Base-by-base conservation (phyloP, 2,113 vertebrate species). In the Hirundichthys speculiger region DNA sequence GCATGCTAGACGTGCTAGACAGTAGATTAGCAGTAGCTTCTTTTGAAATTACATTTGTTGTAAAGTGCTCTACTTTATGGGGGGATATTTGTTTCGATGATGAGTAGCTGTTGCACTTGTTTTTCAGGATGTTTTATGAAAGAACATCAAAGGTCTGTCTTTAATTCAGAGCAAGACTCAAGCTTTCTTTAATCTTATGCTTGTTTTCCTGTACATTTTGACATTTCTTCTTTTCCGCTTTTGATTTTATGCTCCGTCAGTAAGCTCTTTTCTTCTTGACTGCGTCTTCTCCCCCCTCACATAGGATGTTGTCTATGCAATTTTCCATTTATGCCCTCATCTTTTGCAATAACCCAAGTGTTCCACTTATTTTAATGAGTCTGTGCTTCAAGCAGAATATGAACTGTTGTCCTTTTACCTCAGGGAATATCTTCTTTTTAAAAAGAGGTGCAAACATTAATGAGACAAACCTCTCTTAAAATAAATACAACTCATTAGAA, bases 311-410 rank as follows among this genome's bases (percentile, higher is more conserved):
- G 16, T 56, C 50, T 45, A 39, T 65, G 16, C 49, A 41, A 55
- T 19, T 67, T 54, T 61, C 13, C 63, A 64, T 67, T 27, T 53
- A 46, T 57, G 69, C 45, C 69, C 64, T 61, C 58, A 47, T 75
- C 48, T 71, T 58, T 43, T 72, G 75, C 70, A 73, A 49, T 75
- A 68, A 69, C 61, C 22, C 67, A 72, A 66, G 51, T 43, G 62
- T 45, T 77, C 49, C 34, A 60, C 77, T 77, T 69, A 25, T 74
- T 83, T 77, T 86, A 83, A 86, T 79, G 72, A 87, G 78, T 42
- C 56, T 59, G 41, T 66, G 61, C 55, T 79, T 77, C 30, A 64
- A 61, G 39, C 75, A 18, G 61, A 63, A 20, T 71, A 22, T 68
- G 72, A 84, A 84, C 85, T 56, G 48, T 53, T 79, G 69, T 79